Conservation (phyloP, 2,888 invertebrate genomes). For the Eristalis pertinax region DNA sequence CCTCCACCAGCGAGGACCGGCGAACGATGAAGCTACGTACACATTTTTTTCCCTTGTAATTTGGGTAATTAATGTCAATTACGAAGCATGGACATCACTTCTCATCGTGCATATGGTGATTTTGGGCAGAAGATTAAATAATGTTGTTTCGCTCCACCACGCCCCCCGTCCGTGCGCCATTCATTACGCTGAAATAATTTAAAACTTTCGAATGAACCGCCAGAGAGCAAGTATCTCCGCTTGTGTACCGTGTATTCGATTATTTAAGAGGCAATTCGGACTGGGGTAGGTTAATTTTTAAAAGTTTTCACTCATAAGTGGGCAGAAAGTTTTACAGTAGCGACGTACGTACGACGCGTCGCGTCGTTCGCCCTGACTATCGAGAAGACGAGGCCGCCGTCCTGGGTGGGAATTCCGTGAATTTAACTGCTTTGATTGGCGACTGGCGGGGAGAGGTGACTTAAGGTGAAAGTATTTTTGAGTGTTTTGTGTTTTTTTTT, state of each 20-base stretch:
- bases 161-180: background rate
- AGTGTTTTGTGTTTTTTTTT: slow-evolving; percentile 17
- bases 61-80: slow-evolving; percentile 59
- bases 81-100: slow-evolving; percentile 10
- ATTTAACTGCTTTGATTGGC: slow-evolving; percentile 24
- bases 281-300: background rate
- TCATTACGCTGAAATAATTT: slow-evolving; percentile 12
- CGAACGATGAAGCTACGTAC: background rate
- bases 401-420: slow-evolving; percentile 9
- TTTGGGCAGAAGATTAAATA: background rate
- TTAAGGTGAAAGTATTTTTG: slow-evolving; percentile 18
- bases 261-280: background rate
- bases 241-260: background rate
- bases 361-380: background rate
- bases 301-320: slow-evolving; percentile 11
- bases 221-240: background rate
- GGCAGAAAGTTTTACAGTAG: background rate
- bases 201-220: slow-evolving; percentile 7
- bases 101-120: background rate
- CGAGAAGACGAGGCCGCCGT: background rate
- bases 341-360: background rate
- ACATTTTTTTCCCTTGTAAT: slow-evolving; percentile 41
- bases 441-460: no score
- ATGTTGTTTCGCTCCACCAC: background rate
- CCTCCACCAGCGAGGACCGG: background rate